A percentile compares a stretch with the other conserved stretches of the same genome.
phyloP scores from a whole-genome alignment of 2,113 vertebrate genomes.

The Madoqua kirkii region DNA sequence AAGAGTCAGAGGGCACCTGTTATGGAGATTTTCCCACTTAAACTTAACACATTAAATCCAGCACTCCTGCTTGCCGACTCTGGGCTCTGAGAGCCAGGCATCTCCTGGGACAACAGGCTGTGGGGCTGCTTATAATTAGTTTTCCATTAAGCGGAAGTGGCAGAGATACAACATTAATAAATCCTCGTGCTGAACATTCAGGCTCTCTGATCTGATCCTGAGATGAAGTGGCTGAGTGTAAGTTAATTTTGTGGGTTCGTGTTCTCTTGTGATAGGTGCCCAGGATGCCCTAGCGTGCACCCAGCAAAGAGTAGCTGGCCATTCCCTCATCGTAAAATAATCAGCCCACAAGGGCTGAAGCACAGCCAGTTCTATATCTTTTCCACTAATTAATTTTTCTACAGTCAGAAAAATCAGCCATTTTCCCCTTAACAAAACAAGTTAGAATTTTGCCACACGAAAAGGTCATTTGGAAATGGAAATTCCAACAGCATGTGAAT shows the following conservation, averaged over 20 bases:
- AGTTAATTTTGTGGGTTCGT: slow-evolving; percentile 20
- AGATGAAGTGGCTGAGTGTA: not conserved
- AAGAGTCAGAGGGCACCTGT: not conserved
- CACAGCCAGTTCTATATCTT: not conserved
- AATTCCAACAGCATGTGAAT: not conserved
- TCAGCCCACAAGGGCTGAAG: not conserved
- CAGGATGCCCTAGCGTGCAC: not conserved
- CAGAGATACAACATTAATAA: slow-evolving; percentile 40
- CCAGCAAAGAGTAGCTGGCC: not conserved
- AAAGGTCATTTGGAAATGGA: not conserved
- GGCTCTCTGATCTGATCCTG: slow-evolving; percentile 26
- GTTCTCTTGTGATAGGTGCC: not conserved
- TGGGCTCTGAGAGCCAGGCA: slow-evolving; percentile 25
- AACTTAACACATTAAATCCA: slow-evolving; percentile 43
- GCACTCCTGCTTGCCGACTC: slow-evolving; percentile 45
- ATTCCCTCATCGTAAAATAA: not conserved
- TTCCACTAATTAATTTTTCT: slow-evolving; percentile 53
- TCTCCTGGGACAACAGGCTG: slow-evolving; percentile 52
- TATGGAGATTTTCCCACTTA: slow-evolving; percentile 4
- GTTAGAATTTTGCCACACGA: not conserved
- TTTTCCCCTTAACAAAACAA: slow-evolving; percentile 29
- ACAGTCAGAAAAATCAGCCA: slow-evolving; percentile 30
- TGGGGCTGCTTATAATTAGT: slow-evolving; percentile 47
- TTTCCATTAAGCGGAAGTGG: slow-evolving; percentile 52
- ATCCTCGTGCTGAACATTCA: slow-evolving; percentile 18